Conservation (phyloP, 1,140 invertebrate genomes). For the Drosophila guanche region DNA sequence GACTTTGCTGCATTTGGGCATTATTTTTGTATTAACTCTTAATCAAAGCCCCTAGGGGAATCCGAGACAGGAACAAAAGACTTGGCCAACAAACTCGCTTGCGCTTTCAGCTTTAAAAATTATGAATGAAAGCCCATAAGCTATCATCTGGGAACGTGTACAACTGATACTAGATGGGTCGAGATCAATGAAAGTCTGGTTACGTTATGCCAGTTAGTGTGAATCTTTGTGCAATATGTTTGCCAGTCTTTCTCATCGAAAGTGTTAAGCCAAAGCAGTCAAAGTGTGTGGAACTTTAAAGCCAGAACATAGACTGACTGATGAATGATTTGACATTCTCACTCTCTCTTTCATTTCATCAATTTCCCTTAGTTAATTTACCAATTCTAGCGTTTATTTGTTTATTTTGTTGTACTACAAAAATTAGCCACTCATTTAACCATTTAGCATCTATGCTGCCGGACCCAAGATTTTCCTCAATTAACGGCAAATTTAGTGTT, state of each 20-base stretch:
- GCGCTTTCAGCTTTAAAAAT: slow-evolving; percentile 25
- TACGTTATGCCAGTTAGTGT: too few relatives aligned
- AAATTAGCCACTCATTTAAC: slow-evolving; percentile 48
- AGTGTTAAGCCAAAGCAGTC: too few relatives aligned
- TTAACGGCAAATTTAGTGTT: slow-evolving; percentile 38
- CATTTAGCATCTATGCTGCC: slow-evolving; percentile 25
- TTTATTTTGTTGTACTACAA: slow-evolving; percentile 4
- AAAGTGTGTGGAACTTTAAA: too few relatives aligned
- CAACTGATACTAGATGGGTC: slow-evolving; percentile 5
- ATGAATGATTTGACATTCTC: too few relatives aligned
- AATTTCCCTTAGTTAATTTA: background rate
- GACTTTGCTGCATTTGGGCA: slow-evolving; percentile 36
- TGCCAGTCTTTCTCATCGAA: too few relatives aligned
- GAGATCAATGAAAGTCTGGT: too few relatives aligned
- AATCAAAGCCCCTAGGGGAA: slow-evolving; percentile 27
- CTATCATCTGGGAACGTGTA: slow-evolving; percentile 2
- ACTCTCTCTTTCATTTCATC: background rate
- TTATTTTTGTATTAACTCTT: slow-evolving; percentile 41
- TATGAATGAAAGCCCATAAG: slow-evolving; percentile 35
- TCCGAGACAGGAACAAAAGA: slow-evolving; percentile 50
- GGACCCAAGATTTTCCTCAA: slow-evolving; percentile 44
- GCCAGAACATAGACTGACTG: too few relatives aligned
- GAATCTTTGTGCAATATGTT: too few relatives aligned
- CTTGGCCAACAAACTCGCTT: slow-evolving; percentile 50
- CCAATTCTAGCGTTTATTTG: background rate